Evolutionary conservation across 2,888 invertebrate species (phyloP), one percentile per base, ranked within the genome.

Genomic region (Troilus luridus): DNA sequence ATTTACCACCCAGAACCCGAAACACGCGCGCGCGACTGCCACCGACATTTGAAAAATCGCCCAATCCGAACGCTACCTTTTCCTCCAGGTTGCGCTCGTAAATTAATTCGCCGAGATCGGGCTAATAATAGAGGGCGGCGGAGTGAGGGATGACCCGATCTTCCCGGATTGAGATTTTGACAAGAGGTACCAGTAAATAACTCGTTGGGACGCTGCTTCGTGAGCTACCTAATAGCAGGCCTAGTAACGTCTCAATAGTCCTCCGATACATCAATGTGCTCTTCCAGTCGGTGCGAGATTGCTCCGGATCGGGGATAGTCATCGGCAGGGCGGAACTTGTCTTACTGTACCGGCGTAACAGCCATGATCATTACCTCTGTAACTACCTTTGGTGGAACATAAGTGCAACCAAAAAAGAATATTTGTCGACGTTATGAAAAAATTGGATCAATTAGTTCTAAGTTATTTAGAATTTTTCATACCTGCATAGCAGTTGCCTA

Each of bases 81-180:
- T 85, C 56, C 41, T 58, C 12, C 41, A 77, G 85, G 56, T 58
- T 58, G 85, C 21, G 85, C 85, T 85, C 85, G 85, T 85, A 85
- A 85, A 85, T 85, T 85, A 85, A 85, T 85, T 85, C 85, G 56
- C 85, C 11, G 41, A 85, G 85, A 41, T 41, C 21, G 56, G 56
- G 56, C 56, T 85, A 85, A 85, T 85, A 56, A 85, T 58, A 85
- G 85, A 85, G 56, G 56, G 85, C 56, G 85, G 85, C 21, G n/a
- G 56, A 58, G 85, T 85, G 85, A 85, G 56, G 85, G 85, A 85
- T 85, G 85, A 58, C 56, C 56, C 7, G 85, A 85, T 85, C 85
- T 58, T 56, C 56, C 41, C 60, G 89, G 89, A 89, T 89, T 89
- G 89, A 89, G 89, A 89, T 89, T 89, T 89, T 64, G 89, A 89